Percentiles rank a stretch among this genome's conserved stretches.
These are phyloP conservation scores for Cacoxenus indagator DNA, from an alignment of 2,888 invertebrate genomes.

Conservation along the genomic window DNA sequence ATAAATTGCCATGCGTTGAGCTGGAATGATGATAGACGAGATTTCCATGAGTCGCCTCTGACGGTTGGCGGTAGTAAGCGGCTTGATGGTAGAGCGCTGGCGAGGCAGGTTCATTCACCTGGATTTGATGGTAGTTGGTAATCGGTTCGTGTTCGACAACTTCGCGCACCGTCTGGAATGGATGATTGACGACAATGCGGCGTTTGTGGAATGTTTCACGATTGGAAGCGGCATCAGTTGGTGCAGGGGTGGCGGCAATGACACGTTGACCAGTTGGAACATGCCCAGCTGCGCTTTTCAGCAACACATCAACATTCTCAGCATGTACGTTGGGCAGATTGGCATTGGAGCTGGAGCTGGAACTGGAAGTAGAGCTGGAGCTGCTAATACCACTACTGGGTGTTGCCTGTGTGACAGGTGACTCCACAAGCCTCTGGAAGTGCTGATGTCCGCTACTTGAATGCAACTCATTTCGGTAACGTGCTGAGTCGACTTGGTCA, in stretches of 20 bases:
- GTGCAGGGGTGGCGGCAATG: conserved; percentile 74
- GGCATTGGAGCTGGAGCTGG: neutral
- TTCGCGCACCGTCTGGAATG: conserved; percentile 75
- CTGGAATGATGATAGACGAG: conserved; percentile 44
- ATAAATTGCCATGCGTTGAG: conserved; percentile 50
- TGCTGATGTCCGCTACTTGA: conserved; percentile 65
- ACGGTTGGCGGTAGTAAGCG: conserved; percentile 54
- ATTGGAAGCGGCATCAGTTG: conserved; percentile 71
- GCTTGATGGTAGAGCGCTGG: conserved; percentile 55
- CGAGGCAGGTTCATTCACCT: conserved; percentile 73
- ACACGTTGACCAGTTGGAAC: conserved; percentile 72
- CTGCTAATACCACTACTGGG: conserved; percentile 55
- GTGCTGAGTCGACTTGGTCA: conserved; percentile 25
- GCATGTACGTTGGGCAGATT: conserved; percentile 32
- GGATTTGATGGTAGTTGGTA: conserved; percentile 74
- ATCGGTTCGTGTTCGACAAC: conserved; percentile 75
- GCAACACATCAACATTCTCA: conserved; percentile 63
- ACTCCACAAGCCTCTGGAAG: conserved; percentile 72
- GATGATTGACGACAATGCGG: conserved; percentile 75
- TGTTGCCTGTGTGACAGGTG: conserved; percentile 45
- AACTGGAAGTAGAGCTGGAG: conserved; percentile 49
- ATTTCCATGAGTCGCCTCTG: conserved; percentile 51
- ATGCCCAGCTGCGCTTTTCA: conserved; percentile 69
- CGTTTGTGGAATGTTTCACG: conserved; percentile 75
- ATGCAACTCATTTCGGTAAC: neutral